phyloP scores from a whole-genome alignment of 2,113 vertebrate genomes.

The Leucoraja erinaceus region DNA sequence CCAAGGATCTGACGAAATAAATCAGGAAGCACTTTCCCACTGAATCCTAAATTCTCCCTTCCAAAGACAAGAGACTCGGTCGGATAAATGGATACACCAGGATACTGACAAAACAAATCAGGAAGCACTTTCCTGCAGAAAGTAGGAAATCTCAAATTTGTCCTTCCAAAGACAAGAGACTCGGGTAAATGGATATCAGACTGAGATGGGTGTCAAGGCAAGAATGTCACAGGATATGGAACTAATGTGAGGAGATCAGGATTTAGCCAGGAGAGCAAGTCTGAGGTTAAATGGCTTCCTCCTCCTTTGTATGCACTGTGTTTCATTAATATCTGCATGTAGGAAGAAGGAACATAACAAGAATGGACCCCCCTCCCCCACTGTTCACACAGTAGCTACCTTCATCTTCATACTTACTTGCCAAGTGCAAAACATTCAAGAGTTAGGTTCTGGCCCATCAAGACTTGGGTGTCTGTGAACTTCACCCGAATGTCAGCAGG shows the following conservation, averaged over 20 bases:
- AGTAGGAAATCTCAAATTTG: not conserved
- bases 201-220: not conserved
- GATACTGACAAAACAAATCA: not conserved
- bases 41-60: not conserved
- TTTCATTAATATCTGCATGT: not conserved
- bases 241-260: not conserved
- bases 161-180: not conserved
- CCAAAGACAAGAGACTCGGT: not conserved
- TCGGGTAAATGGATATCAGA: not conserved
- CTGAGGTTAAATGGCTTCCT: not conserved
- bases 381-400: not conserved
- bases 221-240: not conserved
- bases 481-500: conserved; percentile 88
- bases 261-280: not conserved
- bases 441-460: conserved; percentile 85
- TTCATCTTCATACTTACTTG: conserved; percentile 71
- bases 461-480: conserved; percentile 72
- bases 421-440: conserved; percentile 96
- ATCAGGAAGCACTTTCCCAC: not conserved
- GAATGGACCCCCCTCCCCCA: not conserved
- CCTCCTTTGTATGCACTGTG: not conserved
- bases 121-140: not conserved
- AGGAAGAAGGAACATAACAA: not conserved
- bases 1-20: not conserved
- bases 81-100: not conserved